Evolutionary conservation across 2,113 vertebrate species (phyloP), one percentile per base, ranked within the genome.

Genomic region (Ifrita kowaldi): DNA sequence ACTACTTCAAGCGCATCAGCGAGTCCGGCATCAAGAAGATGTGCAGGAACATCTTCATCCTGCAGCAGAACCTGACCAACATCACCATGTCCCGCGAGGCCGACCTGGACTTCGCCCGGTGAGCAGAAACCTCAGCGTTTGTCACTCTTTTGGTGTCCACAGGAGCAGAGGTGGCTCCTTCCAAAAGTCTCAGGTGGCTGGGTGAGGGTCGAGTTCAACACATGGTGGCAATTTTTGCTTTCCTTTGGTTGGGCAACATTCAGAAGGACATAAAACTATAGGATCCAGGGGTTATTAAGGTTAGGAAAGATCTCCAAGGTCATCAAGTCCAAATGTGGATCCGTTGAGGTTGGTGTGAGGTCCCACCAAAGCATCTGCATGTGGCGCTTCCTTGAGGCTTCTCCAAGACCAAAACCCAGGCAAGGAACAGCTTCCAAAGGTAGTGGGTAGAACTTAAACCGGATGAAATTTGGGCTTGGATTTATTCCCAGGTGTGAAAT

Each of bases 1-100:
- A 99, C 95, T 99, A 99, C 97, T 99, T 99, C 93, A 98, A 99
- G 96, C 98, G 99, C 70, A 99, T 99, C 98, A 99, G 99, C 16
- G 99, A 99, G 94, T 99, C 99, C 0, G 99, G 99, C 52, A 99
- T 99, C 97, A 99, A 99, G 98, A 99, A 99, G 88, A 99, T 99
- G 99, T 99, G 99, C 74, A 97, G 99, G 67, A 99, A 99, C 97
- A 99, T 99, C 93, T 99, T 99, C 81, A 99, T 99, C 84, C 99
- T 99, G 35, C 99, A 99, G 97, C 99, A 99, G 94, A 99, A 99
- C 97, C 98, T 99, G 77, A 99, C 99, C 41, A 99, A 99, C 98
- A 99, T 99, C 98, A 99, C 99, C 96, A 99, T 99, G 99, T 99
- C 99, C 2, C 98, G 99, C 1, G 99, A 99, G 94, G 99, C 99